A percentile compares a stretch with the other conserved stretches of the same genome.
Conservation (phyloP, 2,113 vertebrate species). For the Sapajus apella region DNA sequence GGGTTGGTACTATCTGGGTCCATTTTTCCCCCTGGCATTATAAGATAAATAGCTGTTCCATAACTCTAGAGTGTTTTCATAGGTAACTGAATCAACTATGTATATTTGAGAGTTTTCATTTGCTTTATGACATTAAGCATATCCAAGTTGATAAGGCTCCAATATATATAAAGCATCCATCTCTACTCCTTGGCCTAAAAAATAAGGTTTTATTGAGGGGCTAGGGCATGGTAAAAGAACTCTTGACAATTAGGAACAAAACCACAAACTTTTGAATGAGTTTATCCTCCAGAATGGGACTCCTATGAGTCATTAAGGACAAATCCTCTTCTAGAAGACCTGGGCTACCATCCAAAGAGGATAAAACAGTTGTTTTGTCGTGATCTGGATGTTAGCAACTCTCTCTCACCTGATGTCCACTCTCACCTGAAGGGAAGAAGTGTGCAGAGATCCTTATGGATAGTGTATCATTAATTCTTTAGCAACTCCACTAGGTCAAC, state of each 20-base stretch:
- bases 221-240: not conserved
- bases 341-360: not conserved
- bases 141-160: not conserved
- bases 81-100: not conserved
- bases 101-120: not conserved
- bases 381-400: not conserved
- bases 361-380: not conserved
- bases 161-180: not conserved
- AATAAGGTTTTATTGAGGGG: not conserved
- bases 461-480: not conserved
- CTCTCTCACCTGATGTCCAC: not conserved
- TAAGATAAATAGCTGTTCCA: not conserved
- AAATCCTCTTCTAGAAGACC: not conserved
- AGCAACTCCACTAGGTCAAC: not conserved
- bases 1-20: not conserved
- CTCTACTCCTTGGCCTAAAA: not conserved
- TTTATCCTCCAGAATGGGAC: not conserved
- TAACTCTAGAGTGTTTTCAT: not conserved
- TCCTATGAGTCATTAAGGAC: not conserved
- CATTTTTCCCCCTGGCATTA: not conserved
- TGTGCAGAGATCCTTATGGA: not conserved
- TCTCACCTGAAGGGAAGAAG: not conserved
- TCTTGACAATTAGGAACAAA: not conserved
- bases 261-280: not conserved
- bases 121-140: not conserved